These are phyloP conservation scores for Anastatus disparis DNA, from an alignment of 1,140 invertebrate genomes.

Conservation along the genomic window DNA sequence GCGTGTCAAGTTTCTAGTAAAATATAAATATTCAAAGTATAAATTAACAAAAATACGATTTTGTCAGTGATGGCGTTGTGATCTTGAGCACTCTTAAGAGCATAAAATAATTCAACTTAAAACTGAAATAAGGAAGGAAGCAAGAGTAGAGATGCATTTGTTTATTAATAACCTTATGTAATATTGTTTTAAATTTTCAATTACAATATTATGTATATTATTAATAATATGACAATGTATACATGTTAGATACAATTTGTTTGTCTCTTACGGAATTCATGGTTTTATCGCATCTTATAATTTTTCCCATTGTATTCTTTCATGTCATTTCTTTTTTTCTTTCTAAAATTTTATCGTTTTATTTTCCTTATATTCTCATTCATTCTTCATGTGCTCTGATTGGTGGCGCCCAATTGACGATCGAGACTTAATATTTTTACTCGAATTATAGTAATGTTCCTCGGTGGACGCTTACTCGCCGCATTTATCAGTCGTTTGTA, in stretches of 20 bases:
- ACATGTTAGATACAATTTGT: conserved; percentile 66
- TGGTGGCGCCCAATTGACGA: conserved; percentile 57
- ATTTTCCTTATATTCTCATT: conserved; percentile 48
- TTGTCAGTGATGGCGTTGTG: too few species aligned
- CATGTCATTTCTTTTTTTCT: conserved; percentile 55
- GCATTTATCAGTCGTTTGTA: conserved; percentile 67
- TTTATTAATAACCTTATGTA: conserved; percentile 68
- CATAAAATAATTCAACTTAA: too few species aligned
- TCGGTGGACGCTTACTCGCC: conserved; percentile 58
- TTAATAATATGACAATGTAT: conserved; percentile 68
- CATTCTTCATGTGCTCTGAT: conserved; percentile 61
- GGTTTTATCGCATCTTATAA: conserved; percentile 42
- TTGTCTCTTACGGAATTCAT: conserved; percentile 61
- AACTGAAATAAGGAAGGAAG: conserved; percentile 36
- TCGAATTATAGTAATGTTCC: conserved; percentile 46
- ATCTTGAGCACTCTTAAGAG: too few species aligned
- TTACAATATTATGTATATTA: conserved; percentile 67
- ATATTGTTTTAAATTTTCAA: conserved; percentile 67
- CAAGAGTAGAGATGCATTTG: conserved; percentile 64
- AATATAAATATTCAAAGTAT: too few species aligned
- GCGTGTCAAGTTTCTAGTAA: too few species aligned
- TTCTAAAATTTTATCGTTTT: conserved; percentile 53
- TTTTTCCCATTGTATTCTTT: conserved; percentile 55
- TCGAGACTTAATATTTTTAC: conserved; percentile 51
- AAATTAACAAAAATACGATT: too few species aligned